Evolutionary conservation across 2,888 invertebrate genomes (phyloP).

Genomic region (Eilema caniola): DNA sequence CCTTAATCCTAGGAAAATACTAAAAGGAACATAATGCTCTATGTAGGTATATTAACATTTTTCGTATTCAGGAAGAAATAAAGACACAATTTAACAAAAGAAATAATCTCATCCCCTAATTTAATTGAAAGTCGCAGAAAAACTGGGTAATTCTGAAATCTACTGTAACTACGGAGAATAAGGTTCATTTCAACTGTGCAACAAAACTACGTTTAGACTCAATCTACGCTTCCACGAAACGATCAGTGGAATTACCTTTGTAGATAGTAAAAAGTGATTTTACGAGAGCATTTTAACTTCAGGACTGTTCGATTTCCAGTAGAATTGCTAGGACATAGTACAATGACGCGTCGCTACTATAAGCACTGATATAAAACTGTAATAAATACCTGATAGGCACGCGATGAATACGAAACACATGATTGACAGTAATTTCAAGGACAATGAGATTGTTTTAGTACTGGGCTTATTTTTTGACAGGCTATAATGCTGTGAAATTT

Average conservation of each 20-base stretch:
- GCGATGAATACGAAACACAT: conserved; percentile 37
- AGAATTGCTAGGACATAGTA: conserved; percentile 28
- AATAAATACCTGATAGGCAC: conserved; percentile 24
- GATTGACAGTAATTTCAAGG: conserved; percentile 19
- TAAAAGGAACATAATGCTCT: not conserved
- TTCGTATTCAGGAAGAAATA: not conserved
- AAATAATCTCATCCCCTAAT: conserved; percentile 33
- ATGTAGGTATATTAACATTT: not conserved
- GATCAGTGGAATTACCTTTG: conserved; percentile 50
- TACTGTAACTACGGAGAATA: conserved; percentile 17
- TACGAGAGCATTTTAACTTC: conserved; percentile 48
- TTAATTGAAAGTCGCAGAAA: conserved; percentile 39
- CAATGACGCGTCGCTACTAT: conserved; percentile 39
- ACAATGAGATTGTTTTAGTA: conserved; percentile 25
- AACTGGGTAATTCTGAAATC: conserved; percentile 18
- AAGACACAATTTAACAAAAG: conserved; percentile 27
- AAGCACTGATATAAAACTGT: conserved; percentile 19
- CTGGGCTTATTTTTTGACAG: conserved; percentile 48
- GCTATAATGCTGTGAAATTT: conserved; percentile 34
- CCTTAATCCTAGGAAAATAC: not conserved
- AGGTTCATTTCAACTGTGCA: conserved; percentile 11
- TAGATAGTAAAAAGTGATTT: conserved; percentile 56
- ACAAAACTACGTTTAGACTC: conserved; percentile 40
- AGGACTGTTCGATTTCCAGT: conserved; percentile 31
- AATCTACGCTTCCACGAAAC: conserved; percentile 48